Conservation (phyloP, 2,888 invertebrate species). For the Drosophila incognita region DNA sequence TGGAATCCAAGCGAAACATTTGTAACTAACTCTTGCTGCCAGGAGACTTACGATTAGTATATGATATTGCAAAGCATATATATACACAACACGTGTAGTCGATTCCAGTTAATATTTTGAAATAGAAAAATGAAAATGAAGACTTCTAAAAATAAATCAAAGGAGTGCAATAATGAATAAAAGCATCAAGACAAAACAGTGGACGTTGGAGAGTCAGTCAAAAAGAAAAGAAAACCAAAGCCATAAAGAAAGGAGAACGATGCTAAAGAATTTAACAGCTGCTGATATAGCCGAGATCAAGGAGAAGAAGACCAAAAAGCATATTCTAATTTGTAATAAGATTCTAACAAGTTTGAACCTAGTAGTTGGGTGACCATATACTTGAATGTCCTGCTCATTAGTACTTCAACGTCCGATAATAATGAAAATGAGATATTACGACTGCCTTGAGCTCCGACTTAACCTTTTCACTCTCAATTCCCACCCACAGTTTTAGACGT, state of each 20-base stretch:
- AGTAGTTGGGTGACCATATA: too few relatives aligned
- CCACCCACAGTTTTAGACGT: background rate
- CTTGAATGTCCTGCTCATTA: too few relatives aligned
- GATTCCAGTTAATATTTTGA: conserved; percentile 4
- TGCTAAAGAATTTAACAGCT: too few relatives aligned
- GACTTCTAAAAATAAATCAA: conserved; percentile 35
- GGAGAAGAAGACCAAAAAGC: too few relatives aligned
- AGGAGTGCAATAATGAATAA: conserved; percentile 40
- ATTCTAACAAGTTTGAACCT: too few relatives aligned
- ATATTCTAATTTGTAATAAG: too few relatives aligned
- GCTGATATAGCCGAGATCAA: too few relatives aligned
- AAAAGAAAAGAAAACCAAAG: conserved; percentile 36
- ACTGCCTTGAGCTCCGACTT: background rate
- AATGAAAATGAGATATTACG: background rate
- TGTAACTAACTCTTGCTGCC: conserved; percentile 57
- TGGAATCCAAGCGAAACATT: conserved; percentile 68
- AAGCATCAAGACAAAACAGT: conserved; percentile 13
- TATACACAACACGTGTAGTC: conserved; percentile 45
- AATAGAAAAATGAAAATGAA: conserved; percentile 41
- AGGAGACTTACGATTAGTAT: conserved; percentile 51
- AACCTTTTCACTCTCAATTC: background rate
- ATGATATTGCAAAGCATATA: conserved; percentile 6
- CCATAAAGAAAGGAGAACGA: too few relatives aligned
- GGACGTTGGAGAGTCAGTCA: background rate
- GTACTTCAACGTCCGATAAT: too few relatives aligned